Conservation (phyloP, 2,113 vertebrate genomes). For the Clarias macrocephalus region DNA sequence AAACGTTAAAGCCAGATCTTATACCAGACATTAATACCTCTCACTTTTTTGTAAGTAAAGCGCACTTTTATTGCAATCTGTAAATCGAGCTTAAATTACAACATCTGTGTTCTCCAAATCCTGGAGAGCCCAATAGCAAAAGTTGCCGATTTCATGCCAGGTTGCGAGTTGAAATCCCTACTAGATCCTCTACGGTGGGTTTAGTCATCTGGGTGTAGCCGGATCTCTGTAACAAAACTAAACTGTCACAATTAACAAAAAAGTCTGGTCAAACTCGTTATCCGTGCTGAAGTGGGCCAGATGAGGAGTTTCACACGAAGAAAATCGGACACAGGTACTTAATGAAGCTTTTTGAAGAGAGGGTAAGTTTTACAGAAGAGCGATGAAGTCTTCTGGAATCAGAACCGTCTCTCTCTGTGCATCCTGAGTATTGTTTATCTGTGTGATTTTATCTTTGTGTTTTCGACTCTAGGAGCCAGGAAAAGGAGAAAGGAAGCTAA, state of each 20-base stretch:
- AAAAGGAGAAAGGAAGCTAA: slow-evolving; percentile 60
- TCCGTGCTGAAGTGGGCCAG: background rate
- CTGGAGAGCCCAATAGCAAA: background rate
- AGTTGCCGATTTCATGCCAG: background rate
- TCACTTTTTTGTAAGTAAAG: background rate
- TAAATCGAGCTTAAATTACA: background rate
- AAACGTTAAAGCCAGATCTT: background rate
- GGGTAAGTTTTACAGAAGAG: background rate
- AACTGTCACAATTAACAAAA: background rate
- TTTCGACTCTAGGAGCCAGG: slow-evolving; percentile 39
- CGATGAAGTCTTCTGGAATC: background rate
- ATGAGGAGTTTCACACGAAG: background rate
- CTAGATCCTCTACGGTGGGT: background rate
- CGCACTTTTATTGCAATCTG: background rate
- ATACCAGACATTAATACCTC: background rate
- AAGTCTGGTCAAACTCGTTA: background rate
- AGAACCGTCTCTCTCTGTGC: background rate
- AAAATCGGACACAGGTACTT: background rate
- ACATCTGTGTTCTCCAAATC: background rate
- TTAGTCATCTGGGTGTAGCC: background rate
- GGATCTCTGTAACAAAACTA: background rate
- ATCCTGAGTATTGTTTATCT: background rate
- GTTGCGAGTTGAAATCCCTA: background rate
- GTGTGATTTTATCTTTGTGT: slow-evolving; percentile 10
- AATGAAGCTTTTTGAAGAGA: background rate